These are phyloP conservation scores for Globodera rostochiensis DNA, from an alignment of 1,140 invertebrate genomes.

Conservation along the genomic window DNA sequence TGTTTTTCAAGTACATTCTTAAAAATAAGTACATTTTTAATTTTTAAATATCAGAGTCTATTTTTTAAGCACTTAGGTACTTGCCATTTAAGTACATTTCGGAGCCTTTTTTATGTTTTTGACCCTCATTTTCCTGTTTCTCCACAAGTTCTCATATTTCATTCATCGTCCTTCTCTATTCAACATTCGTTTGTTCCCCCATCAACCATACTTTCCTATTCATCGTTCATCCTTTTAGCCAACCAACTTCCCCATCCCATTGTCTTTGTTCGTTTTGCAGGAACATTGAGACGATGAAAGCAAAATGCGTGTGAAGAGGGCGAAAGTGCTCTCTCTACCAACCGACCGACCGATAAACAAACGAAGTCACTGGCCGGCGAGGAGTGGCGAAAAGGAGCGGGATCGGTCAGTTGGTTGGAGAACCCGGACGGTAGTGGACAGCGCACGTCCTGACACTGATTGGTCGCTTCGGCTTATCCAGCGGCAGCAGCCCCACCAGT, in stretches of 20 bases:
- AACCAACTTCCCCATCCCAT: neutral
- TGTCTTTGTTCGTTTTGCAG: neutral
- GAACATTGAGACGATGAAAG: conserved; percentile 3
- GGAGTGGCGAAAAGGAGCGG: neutral
- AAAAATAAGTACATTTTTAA: no score
- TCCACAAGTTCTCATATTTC: no score
- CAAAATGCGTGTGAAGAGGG: neutral
- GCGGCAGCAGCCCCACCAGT: neutral
- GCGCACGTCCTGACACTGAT: neutral
- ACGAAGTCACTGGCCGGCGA: neutral
- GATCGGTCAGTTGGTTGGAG: neutral
- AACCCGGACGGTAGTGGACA: neutral
- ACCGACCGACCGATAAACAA: neutral
- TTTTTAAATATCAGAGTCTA: no score
- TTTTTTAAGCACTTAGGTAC: no score
- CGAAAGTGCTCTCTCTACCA: neutral
- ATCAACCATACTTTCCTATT: neutral
- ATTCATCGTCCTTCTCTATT: no score
- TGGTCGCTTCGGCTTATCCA: neutral
- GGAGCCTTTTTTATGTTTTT: no score
- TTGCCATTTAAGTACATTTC: no score
- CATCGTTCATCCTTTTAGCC: neutral
- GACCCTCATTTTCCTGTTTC: no score
- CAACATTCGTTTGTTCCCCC: no score
- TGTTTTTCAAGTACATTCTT: no score